Percentiles rank a stretch among this genome's conserved stretches.
These are phyloP conservation scores for Australoheros scitulus DNA, from an alignment of 2,113 vertebrate genomes.

Conservation along the genomic window DNA sequence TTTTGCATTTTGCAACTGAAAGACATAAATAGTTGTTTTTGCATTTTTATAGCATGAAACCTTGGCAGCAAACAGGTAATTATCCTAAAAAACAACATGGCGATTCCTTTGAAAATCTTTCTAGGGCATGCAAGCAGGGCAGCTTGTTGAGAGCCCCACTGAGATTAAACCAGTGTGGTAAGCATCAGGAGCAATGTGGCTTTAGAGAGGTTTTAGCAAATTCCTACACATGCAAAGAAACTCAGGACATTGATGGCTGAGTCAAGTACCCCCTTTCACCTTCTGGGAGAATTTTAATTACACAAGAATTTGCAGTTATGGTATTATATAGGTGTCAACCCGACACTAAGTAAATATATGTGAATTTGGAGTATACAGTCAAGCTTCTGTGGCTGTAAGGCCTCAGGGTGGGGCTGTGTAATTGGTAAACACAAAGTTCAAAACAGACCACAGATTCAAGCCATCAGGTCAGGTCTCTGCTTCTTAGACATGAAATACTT, in stretches of 20 bases:
- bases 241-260: constrained; percentile 45
- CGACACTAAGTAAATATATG: constrained; percentile 44
- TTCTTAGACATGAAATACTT: not conserved
- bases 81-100: constrained; percentile 38
- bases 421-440: constrained; percentile 59
- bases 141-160: not conserved
- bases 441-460: constrained; percentile 37
- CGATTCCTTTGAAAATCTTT: constrained; percentile 22
- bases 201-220: constrained; percentile 34
- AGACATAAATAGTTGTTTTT: not conserved
- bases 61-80: constrained; percentile 26
- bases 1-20: constrained; percentile 27
- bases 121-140: constrained; percentile 5
- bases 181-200: constrained; percentile 49
- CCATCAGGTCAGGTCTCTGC: constrained; percentile 28
- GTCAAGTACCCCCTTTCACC: constrained; percentile 31
- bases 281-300: constrained; percentile 55
- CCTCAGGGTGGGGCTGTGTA: constrained; percentile 49
- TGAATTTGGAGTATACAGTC: constrained; percentile 49
- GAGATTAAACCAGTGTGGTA: constrained; percentile 41
- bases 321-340: constrained; percentile 36
- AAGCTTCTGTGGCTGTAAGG: constrained; percentile 49
- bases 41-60: constrained; percentile 24
- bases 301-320: constrained; percentile 44
- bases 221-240: constrained; percentile 39